Percentiles rank a stretch among this genome's conserved stretches.
phyloP scores from a whole-genome alignment of 2,113 vertebrate species.

The Hyla sarda region DNA sequence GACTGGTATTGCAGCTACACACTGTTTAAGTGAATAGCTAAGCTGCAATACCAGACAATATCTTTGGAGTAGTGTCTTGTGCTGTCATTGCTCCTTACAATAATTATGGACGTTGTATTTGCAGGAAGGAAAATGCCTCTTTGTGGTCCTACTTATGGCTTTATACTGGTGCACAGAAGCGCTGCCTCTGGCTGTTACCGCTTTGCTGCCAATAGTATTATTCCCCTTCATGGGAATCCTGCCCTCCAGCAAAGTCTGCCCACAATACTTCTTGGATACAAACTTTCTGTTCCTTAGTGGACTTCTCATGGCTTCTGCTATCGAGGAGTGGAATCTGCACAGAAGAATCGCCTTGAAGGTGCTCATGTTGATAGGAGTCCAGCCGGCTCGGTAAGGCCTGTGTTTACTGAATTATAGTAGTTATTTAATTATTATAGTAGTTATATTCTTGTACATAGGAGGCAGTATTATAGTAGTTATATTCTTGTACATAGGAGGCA shows the following conservation, averaged over 20 bases:
- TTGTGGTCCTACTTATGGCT: conserved; percentile 92
- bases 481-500: not conserved
- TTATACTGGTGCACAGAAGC: conserved; percentile 95
- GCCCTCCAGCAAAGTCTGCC: conserved; percentile 87
- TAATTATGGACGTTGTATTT: conserved; percentile 52
- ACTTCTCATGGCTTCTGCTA: conserved; percentile 92
- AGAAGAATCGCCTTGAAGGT: conserved; percentile 91
- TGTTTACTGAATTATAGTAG: not conserved
- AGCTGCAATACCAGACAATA: too few relatives aligned
- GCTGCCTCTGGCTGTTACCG: conserved; percentile 90
- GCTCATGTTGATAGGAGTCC: conserved; percentile 87
- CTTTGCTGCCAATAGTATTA: conserved; percentile 90
- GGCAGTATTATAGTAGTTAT: not conserved
- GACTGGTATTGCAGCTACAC: too few relatives aligned
- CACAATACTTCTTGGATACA: conserved; percentile 95
- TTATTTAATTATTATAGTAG: not conserved
- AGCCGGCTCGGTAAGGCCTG: conserved; percentile 83
- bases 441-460: not conserved
- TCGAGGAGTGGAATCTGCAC: conserved; percentile 96
- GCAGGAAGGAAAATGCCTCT: conserved; percentile 96
- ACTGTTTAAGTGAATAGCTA: too few relatives aligned
- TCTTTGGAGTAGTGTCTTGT: too few relatives aligned
- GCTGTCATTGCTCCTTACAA: too few relatives aligned
- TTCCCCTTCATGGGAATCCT: conserved; percentile 93
- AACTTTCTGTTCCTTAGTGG: conserved; percentile 97